Base-by-base conservation (phyloP, 2,113 vertebrate genomes). In the Aptenodytes patagonicus region DNA sequence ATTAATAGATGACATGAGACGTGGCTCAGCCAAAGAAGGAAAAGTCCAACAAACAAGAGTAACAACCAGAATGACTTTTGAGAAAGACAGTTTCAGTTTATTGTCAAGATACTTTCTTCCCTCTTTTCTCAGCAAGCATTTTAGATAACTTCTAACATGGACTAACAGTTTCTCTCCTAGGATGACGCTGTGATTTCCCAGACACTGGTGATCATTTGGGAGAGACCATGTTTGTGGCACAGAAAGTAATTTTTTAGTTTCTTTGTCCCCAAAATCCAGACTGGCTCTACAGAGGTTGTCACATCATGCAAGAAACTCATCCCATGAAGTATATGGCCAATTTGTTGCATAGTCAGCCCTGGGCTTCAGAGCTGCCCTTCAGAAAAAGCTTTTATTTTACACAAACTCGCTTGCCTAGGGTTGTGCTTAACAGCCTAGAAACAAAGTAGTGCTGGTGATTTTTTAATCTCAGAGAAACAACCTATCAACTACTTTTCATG, bases 1-100 rank as follows among this genome's bases (percentile, higher is more conserved):
- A 83, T 97, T 72, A 98, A 98, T 28, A 98, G 98, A 97, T 97
- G 94, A 73, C 98, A 98, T 11, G 98, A 99, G 93, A 98, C 98
- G 18, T 99, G 98, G 98, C 46, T 99, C 79, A 96, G 98, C 75
- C 97, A 98, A 95, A 97, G 97, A 95, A 89, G 49, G 31, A 87
- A 86, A 66, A 79, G 70, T 58, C 46, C 29, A 7, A 86, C 70
- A 95, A 94, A 95, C 58, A 75, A 6, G 51, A 96, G 12, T 77
- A 95, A 97, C 57, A 66, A 78, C 60, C 28, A 77, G 81, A 85
- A 32, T 15, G 17, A 52, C 54, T 69, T 77, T 70, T 72, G 38
- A 76, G 76, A 86, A 93, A 86, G 54, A 79, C 32, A 82, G 21
- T 75, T 76, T 64, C 49, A 81, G 20, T 93, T 95, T 86, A 92